phyloP scores from a whole-genome alignment of 2,888 invertebrate species.

The Cryptocheilus praepositus region DNA sequence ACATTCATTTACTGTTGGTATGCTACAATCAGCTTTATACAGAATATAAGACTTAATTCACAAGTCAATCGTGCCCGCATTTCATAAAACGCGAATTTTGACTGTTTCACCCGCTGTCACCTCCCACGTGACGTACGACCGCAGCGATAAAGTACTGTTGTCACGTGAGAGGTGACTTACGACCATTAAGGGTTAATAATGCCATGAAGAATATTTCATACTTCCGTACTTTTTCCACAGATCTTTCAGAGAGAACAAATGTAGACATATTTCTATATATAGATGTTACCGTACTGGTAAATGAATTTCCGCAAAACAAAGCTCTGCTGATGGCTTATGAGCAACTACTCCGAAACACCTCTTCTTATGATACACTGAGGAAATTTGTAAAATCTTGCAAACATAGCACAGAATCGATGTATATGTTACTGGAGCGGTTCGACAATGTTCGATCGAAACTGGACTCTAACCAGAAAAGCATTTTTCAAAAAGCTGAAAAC shows the following conservation, averaged over 20 bases:
- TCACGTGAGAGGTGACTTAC: too few relatives aligned
- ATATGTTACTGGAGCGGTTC: constrained; percentile 57
- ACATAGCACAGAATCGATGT: constrained; percentile 21
- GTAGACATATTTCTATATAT: constrained; percentile 57
- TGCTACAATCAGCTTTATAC: too few relatives aligned
- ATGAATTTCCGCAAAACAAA: constrained; percentile 44
- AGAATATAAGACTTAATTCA: too few relatives aligned
- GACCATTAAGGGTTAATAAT: too few relatives aligned
- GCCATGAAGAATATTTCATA: constrained; percentile 9
- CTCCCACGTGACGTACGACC: too few relatives aligned
- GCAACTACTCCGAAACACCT: constrained; percentile 50
- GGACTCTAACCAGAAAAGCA: constrained; percentile 46
- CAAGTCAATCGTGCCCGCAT: too few relatives aligned
- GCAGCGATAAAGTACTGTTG: too few relatives aligned
- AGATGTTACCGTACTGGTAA: constrained; percentile 46
- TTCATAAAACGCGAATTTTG: too few relatives aligned
- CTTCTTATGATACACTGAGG: constrained; percentile 28
- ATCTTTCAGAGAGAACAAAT: constrained; percentile 54
- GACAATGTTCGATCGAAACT: constrained; percentile 57
- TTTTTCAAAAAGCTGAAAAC: constrained; percentile 55
- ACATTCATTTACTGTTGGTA: too few relatives aligned
- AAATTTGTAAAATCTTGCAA: constrained; percentile 36
- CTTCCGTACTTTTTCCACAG: constrained; percentile 39
- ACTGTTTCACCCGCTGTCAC: too few relatives aligned
- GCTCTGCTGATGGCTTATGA: constrained; percentile 52